Conservation (phyloP, 1,140 invertebrate genomes). For the Microplitis mediator region DNA sequence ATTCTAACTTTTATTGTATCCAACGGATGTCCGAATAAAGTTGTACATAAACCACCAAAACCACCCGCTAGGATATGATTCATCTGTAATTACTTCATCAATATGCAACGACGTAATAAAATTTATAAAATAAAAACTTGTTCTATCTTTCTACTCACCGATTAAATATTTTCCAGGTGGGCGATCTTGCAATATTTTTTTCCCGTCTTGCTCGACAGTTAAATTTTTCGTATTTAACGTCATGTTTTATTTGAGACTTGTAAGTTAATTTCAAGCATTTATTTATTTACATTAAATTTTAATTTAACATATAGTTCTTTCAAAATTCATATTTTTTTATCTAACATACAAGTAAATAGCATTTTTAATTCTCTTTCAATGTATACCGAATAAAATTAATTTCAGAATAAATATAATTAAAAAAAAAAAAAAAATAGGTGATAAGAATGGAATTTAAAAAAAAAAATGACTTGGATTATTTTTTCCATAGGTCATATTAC, state of each 20-base stretch:
- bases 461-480: too few relatives aligned
- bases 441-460: too few relatives aligned
- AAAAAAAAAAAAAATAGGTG: too few relatives aligned
- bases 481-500: too few relatives aligned
- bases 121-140: constrained; percentile 1
- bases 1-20: constrained; percentile 34
- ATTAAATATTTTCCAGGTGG: constrained; percentile 1
- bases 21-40: constrained; percentile 28
- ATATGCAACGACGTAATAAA: neutral
- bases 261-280: neutral
- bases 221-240: neutral
- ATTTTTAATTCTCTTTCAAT: too few relatives aligned
- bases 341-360: too few relatives aligned
- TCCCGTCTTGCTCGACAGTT: neutral
- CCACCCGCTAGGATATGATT: constrained; percentile 18
- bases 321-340: too few relatives aligned
- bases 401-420: too few relatives aligned
- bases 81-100: neutral
- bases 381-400: neutral
- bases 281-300: too few relatives aligned
- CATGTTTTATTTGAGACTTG: neutral
- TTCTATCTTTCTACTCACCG: constrained; percentile 5
- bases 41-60: constrained; percentile 25
- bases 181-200: neutral
- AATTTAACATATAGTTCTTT: too few relatives aligned